phyloP scores from a whole-genome alignment of 2,113 vertebrate species.

The Amazona guildingii region DNA sequence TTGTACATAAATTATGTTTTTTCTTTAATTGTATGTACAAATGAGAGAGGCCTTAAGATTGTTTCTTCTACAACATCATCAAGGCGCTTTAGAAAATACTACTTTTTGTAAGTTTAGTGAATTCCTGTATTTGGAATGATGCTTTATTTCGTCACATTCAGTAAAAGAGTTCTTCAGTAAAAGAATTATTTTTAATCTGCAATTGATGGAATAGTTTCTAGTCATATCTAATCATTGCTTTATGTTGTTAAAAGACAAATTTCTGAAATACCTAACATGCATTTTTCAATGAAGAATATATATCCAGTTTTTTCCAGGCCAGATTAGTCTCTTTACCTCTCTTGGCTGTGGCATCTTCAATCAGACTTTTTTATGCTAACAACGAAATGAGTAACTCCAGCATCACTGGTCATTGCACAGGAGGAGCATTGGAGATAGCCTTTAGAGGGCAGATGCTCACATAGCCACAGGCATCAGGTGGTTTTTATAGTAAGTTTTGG shows the following conservation, averaged over 20 bases:
- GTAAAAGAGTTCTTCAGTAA: not conserved
- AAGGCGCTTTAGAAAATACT: not conserved
- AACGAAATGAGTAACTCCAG: not conserved
- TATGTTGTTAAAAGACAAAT: not conserved
- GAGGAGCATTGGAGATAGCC: not conserved
- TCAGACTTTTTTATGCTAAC: not conserved
- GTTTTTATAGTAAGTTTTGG: not conserved
- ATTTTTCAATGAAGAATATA: not conserved
- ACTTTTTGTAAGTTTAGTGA: not conserved
- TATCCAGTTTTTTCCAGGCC: not conserved
- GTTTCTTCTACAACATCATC: not conserved
- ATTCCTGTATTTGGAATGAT: not conserved
- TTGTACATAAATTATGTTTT: fast-evolving
- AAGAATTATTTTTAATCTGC: not conserved
- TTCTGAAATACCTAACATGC: not conserved
- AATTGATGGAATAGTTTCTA: not conserved
- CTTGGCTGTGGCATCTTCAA: not conserved
- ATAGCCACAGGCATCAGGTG: not conserved
- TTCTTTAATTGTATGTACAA: not conserved
- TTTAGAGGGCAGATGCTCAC: not conserved
- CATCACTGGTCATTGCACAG: not conserved
- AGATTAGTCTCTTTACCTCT: not conserved
- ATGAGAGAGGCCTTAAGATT: not conserved
- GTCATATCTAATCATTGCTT: not conserved
- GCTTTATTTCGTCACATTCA: not conserved